A percentile compares a stretch with the other conserved stretches of the same genome.
Conservation (phyloP, 2,888 invertebrate genomes). For the Nemotelus nigrinus region DNA sequence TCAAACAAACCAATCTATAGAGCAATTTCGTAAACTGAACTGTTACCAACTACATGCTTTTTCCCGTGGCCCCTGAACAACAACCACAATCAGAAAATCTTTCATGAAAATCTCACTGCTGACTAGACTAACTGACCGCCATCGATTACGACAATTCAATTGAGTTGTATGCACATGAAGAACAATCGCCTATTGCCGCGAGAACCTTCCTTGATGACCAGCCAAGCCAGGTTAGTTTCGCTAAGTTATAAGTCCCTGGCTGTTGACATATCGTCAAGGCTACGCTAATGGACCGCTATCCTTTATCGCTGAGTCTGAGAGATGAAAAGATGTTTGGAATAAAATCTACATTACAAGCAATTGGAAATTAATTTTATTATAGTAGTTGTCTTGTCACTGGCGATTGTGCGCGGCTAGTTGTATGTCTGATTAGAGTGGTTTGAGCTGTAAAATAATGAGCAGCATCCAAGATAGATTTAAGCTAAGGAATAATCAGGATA, state of each 20-base stretch:
- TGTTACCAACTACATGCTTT: background rate
- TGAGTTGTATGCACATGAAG: slow-evolving; percentile 15
- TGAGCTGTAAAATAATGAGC: slow-evolving; percentile 25
- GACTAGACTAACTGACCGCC: slow-evolving; percentile 25
- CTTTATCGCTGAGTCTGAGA: too few relatives aligned
- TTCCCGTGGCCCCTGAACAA: too few relatives aligned
- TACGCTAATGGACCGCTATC: too few relatives aligned
- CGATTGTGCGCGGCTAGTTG: background rate
- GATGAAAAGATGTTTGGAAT: background rate
- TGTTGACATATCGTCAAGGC: too few relatives aligned
- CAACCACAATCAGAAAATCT: too few relatives aligned
- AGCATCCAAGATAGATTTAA: slow-evolving; percentile 5
- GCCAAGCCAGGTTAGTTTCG: too few relatives aligned
- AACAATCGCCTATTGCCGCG: background rate
- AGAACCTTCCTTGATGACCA: too few relatives aligned
- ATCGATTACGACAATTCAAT: slow-evolving; percentile 14
- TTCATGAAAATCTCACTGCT: background rate
- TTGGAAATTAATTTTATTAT: slow-evolving; percentile 39
- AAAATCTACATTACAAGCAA: background rate
- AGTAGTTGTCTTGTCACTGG: slow-evolving; percentile 38
- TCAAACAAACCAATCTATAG: slow-evolving; percentile 31
- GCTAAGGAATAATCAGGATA: slow-evolving; percentile 21
- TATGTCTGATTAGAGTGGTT: slow-evolving; percentile 18
- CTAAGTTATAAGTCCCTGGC: too few relatives aligned
- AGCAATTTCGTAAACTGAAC: slow-evolving; percentile 35